Conservation (phyloP, 1,140 invertebrate genomes). For the Drosophila nannoptera region DNA sequence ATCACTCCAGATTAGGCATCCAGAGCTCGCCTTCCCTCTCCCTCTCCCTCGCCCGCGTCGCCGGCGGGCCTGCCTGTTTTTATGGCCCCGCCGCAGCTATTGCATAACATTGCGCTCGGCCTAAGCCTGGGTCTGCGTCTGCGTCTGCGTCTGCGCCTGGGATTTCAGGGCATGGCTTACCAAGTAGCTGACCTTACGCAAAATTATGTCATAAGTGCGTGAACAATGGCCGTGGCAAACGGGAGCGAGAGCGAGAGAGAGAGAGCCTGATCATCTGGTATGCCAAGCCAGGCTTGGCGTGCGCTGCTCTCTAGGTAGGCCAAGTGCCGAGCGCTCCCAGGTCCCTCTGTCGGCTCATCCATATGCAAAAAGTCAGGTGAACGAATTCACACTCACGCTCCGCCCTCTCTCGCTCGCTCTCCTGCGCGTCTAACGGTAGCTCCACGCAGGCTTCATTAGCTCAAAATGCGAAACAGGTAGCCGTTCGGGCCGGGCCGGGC, state of each 20-base stretch:
- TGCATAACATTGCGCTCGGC: slow-evolving; percentile 70
- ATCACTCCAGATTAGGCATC: slow-evolving; percentile 55
- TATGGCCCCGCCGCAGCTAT: slow-evolving; percentile 49
- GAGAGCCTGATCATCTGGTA: too few relatives aligned
- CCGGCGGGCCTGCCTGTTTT: slow-evolving; percentile 43
- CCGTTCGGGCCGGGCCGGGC: background rate
- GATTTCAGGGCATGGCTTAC: slow-evolving; percentile 8
- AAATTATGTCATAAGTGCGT: slow-evolving; percentile 66
- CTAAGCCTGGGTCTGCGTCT: background rate
- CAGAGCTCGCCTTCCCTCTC: slow-evolving; percentile 20
- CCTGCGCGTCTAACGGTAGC: slow-evolving; percentile 59
- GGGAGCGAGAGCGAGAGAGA: too few relatives aligned
- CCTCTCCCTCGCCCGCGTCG: background rate
- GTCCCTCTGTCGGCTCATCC: slow-evolving; percentile 57
- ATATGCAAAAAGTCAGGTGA: slow-evolving; percentile 57
- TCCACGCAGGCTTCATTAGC: slow-evolving; percentile 62
- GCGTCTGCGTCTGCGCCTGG: background rate
- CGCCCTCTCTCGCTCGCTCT: background rate
- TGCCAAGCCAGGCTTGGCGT: too few relatives aligned
- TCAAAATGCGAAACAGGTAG: slow-evolving; percentile 60
- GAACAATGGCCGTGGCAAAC: slow-evolving; percentile 39
- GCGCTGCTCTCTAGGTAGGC: too few relatives aligned
- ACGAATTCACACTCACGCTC: slow-evolving; percentile 61
- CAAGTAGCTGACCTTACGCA: slow-evolving; percentile 48
- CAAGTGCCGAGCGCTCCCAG: background rate